Evolutionary conservation across 2,888 invertebrate genomes (phyloP).

Genomic region (Melanargia galathea): DNA sequence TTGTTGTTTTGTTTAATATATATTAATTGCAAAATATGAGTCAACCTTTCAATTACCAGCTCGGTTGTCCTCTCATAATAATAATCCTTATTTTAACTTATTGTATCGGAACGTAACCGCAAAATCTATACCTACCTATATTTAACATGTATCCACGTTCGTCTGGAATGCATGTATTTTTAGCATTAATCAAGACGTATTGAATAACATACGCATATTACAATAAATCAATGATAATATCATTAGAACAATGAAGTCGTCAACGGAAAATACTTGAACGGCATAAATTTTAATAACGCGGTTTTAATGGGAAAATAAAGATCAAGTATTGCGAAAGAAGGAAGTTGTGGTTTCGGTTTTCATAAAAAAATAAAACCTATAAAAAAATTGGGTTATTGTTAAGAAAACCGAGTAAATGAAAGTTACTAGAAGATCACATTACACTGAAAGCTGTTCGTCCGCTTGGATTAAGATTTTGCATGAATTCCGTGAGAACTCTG

Average conservation of each 20-base stretch:
- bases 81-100: not conserved
- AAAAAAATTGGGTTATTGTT: not conserved
- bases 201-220: constrained; percentile 15
- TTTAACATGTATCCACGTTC: not conserved
- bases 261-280: not conserved
- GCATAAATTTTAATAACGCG: not conserved
- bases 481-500: too few relatives aligned
- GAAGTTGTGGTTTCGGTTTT: not conserved
- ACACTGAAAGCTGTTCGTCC: not conserved
- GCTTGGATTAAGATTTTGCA: too few relatives aligned
- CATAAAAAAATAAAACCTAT: too few relatives aligned
- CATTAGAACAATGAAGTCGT: not conserved
- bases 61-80: constrained; percentile 27
- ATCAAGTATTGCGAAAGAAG: not conserved
- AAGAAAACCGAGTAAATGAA: not conserved
- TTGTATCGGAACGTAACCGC: not conserved
- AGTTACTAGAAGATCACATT: not conserved
- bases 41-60: constrained; percentile 34
- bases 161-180: constrained; percentile 21
- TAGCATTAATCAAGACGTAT: constrained; percentile 29
- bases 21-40: constrained; percentile 18
- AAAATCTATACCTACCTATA: not conserved
- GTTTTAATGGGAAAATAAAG: not conserved
- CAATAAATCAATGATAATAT: constrained; percentile 16
- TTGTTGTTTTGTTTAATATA: constrained; percentile 18